phyloP scores from a whole-genome alignment of 2,888 invertebrate genomes.

The Melinaea menophilus region DNA sequence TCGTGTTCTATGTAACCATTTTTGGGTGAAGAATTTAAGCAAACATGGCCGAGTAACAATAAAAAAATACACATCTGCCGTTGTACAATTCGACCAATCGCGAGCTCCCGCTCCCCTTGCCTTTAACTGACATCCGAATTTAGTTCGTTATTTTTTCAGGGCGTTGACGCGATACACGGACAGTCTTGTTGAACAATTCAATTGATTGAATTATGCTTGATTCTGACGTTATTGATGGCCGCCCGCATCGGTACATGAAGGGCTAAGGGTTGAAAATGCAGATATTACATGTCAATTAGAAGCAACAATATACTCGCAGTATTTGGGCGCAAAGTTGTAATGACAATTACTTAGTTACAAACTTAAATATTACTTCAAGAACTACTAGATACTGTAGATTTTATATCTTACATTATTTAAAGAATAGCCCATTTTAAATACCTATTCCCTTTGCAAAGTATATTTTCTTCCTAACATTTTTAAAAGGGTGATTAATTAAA shows the following conservation, averaged over 20 bases:
- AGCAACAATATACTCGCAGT: background rate
- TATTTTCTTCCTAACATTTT: too few relatives aligned
- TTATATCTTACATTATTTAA: too few relatives aligned
- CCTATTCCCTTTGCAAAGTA: too few relatives aligned
- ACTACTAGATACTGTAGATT: too few relatives aligned
- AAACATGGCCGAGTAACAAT: constrained; percentile 65
- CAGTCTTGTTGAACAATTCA: constrained; percentile 70
- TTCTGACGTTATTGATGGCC: constrained; percentile 60
- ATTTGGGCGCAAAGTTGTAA: too few relatives aligned
- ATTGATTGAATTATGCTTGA: constrained; percentile 74
- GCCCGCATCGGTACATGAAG: constrained; percentile 70
- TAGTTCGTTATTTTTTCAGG: constrained; percentile 63
- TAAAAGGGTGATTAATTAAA: too few relatives aligned
- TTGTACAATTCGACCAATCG: constrained; percentile 73
- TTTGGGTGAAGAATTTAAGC: constrained; percentile 52
- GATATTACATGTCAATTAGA: background rate
- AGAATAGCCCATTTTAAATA: too few relatives aligned
- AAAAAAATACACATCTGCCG: constrained; percentile 70
- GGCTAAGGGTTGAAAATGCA: constrained; percentile 36
- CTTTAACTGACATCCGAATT: constrained; percentile 62
- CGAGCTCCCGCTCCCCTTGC: constrained; percentile 69
- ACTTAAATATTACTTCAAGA: too few relatives aligned
- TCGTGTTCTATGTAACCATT: constrained; percentile 39
- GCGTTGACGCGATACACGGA: constrained; percentile 72
- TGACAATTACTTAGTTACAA: too few relatives aligned